Base-by-base conservation (phyloP, 2,797 vertebrate species). In the Apogon hyalosoma region DNA sequence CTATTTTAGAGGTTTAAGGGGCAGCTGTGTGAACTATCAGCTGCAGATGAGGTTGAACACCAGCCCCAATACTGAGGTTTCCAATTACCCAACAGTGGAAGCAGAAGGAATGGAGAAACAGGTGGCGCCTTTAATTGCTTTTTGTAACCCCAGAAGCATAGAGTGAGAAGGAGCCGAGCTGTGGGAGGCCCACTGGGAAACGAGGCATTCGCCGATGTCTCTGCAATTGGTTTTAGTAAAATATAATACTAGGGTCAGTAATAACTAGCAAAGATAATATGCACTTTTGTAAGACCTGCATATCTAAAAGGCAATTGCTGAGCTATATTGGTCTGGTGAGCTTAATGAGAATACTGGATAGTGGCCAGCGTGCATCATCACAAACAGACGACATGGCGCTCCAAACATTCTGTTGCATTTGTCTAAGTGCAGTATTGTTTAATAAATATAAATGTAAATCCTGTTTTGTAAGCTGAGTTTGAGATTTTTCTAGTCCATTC, bases 101-200 rank as follows among this genome's bases (percentile, higher is more conserved):
- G 82, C 84, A 88, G 84, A 71, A 69, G 77, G 76, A 80, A 69
- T 48, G 79, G 72, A 83, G 86, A 87, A 91, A 93, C 91, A 93
- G 90, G 92, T 93, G 92, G 90, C 43, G 60, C 81, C 83, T 93
- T 92, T 93, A 92, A 93, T 93, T 93, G 91, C 90, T 91, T 92
- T 91, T 81, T 77, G 87, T 79, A 86, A 87, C 87, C 90, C 87
- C 84, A 87, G 90, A 88, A 85, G 85, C 85, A 66, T 41, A 69
- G 77, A 31, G 16, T 58, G 74, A 73, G 78, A 71, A 85, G 82
- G 82, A 88, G 58, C 69, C 36, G 79, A 78, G 74, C 77, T 50
- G 71, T 80, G 52, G 80, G 83, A 84, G 69, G 76, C 62, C 90
- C 82, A 36, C 71, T n/a, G 87, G 88, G 88, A 86, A 47, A 61